A percentile compares a stretch with the other conserved stretches of the same genome.
Conservation (phyloP, 2,888 invertebrate species). For the Thyatira batis region DNA sequence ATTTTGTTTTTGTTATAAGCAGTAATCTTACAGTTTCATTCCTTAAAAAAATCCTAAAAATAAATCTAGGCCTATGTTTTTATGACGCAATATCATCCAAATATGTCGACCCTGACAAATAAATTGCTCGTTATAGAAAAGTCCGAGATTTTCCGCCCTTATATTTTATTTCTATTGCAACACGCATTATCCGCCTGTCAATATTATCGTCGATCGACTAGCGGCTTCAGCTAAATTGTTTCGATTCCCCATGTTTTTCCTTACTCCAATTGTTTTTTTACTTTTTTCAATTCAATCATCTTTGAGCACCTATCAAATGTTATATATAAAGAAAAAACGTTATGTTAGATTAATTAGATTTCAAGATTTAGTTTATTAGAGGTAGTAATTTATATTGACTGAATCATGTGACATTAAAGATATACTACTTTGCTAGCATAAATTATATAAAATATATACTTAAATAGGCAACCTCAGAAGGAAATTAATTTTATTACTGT, state of each 20-base stretch:
- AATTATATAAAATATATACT: too few species aligned
- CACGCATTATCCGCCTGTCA: conserved; percentile 69
- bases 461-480: too few species aligned
- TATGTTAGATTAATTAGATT: too few species aligned
- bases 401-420: too few species aligned
- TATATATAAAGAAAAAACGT: too few species aligned
- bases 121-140: conserved; percentile 41
- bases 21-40: too few species aligned
- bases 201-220: conserved; percentile 68
- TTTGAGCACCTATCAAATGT: too few species aligned
- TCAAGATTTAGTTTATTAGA: too few species aligned
- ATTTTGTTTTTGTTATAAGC: too few species aligned
- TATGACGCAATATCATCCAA: neutral
- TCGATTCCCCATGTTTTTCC: conserved; percentile 42
- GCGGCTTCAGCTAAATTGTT: conserved; percentile 57
- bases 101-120: conserved; percentile 37
- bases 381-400: too few species aligned
- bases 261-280: conserved; percentile 36
- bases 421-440: too few species aligned
- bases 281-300: conserved; percentile 10
- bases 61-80: neutral
- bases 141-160: conserved; percentile 39
- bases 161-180: conserved; percentile 65
- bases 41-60: neutral
- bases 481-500: too few species aligned